Evolutionary conservation across 2,888 invertebrate genomes (phyloP).

Genomic region (Cylindroiulus punctatus): DNA sequence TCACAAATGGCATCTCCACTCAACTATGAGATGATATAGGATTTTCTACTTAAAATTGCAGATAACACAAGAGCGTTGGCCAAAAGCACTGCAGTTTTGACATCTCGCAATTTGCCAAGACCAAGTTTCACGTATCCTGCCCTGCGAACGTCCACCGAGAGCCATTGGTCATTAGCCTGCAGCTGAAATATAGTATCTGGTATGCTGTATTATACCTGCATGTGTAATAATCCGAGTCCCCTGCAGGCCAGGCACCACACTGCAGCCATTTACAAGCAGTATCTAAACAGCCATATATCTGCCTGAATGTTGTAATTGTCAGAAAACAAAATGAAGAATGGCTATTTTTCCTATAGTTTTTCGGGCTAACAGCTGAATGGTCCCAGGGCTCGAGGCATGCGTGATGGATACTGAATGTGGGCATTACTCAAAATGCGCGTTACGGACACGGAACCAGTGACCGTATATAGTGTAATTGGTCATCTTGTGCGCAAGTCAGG

Average conservation of each 20-base stretch:
- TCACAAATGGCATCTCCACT: no score
- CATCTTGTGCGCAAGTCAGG: conserved; percentile 45
- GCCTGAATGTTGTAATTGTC: conserved; percentile 37
- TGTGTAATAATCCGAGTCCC: conserved; percentile 18
- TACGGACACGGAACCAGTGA: conserved; percentile 41
- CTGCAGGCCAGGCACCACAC: neutral
- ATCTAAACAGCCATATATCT: conserved; percentile 40
- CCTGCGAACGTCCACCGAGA: neutral
- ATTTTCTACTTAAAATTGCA: no score
- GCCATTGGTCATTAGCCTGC: conserved; percentile 11
- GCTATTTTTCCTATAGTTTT: conserved; percentile 5
- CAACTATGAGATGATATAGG: no score
- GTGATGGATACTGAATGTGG: conserved; percentile 46
- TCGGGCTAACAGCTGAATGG: conserved; percentile 22
- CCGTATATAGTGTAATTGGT: conserved; percentile 45
- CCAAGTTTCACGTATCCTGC: neutral
- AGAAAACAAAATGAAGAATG: conserved; percentile 48
- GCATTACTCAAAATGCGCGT: conserved; percentile 44
- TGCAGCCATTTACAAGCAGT: conserved; percentile 37
- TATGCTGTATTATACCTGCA: conserved; percentile 14
- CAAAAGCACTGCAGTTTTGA: neutral
- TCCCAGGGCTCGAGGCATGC: conserved; percentile 44
- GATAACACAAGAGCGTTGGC: no score
- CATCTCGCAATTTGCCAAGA: neutral
- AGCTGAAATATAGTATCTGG: conserved; percentile 10